Percentiles rank a stretch among this genome's conserved stretches.
These are phyloP conservation scores for Crenuchus spilurus DNA, from an alignment of 2,797 vertebrate genomes.

Conservation along the genomic window DNA sequence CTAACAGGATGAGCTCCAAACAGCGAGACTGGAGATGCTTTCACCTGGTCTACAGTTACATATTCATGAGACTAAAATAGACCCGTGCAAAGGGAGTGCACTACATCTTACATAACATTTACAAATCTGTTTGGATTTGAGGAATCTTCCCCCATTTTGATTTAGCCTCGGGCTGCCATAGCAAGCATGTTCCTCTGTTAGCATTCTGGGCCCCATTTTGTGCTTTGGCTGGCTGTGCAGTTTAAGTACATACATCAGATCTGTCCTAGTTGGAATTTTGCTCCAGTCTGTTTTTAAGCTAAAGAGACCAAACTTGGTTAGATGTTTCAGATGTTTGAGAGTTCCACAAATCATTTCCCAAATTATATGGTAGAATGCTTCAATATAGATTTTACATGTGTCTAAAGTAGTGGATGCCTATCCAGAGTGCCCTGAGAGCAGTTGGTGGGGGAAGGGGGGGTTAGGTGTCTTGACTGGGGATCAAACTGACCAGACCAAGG, in stretches of 20 bases:
- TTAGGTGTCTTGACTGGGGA: too few relatives aligned
- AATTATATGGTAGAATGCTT: too few relatives aligned
- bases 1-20: neutral
- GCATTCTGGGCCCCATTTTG: neutral
- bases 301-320: conserved; percentile 1
- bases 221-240: neutral
- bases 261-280: neutral
- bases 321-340: neutral
- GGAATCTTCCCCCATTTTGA: too few relatives aligned
- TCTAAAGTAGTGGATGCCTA: too few relatives aligned
- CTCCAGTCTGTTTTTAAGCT: neutral
- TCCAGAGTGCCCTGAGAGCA: too few relatives aligned
- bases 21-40: neutral
- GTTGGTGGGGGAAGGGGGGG: too few relatives aligned
- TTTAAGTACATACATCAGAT: neutral
- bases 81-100: neutral
- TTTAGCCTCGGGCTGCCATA: too few relatives aligned
- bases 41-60: neutral
- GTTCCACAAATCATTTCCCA: too few relatives aligned
- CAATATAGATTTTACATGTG: too few relatives aligned
- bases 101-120: neutral
- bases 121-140: neutral
- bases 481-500: too few relatives aligned
- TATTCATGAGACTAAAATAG: neutral
- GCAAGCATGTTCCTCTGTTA: neutral